Percentiles rank a stretch among this genome's conserved stretches.
phyloP scores from a whole-genome alignment of 2,888 invertebrate species.

The Alitta virens region DNA sequence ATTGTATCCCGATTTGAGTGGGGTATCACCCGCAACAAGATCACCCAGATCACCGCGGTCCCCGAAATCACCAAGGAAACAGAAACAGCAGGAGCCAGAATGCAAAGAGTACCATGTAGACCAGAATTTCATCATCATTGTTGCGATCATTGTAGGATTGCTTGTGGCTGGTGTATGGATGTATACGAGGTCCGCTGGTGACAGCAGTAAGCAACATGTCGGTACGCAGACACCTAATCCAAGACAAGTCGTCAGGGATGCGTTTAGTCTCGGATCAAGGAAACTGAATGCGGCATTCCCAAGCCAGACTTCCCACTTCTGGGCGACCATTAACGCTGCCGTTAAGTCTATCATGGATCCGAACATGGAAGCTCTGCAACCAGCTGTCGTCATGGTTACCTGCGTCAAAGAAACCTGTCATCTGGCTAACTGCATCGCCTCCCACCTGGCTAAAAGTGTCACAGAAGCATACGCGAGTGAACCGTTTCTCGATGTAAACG shows the following conservation, averaged over 20 bases:
- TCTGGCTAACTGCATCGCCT: conserved; percentile 11
- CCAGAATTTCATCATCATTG: neutral
- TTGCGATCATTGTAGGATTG: neutral
- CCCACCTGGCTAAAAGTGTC: conserved; percentile 4
- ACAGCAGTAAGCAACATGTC: neutral
- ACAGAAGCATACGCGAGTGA: conserved; percentile 1
- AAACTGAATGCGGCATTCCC: conserved; percentile 11
- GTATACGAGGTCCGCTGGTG: neutral
- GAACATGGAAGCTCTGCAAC: conserved; percentile 5
- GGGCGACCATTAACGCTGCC: conserved; percentile 16
- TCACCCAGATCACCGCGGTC: too few species aligned
- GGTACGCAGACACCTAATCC: neutral
- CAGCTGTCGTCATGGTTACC: conserved; percentile 13
- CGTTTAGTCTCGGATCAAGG: neutral
- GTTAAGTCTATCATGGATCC: conserved; percentile 6
- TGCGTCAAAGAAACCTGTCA: neutral
- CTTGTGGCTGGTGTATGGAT: neutral
- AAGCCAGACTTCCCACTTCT: conserved; percentile 8
- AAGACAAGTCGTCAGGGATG: neutral
- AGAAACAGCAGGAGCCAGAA: neutral
- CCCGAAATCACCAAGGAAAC: too few species aligned
- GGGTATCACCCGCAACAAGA: too few species aligned
- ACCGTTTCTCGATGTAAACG: neutral
- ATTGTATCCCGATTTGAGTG: too few species aligned
- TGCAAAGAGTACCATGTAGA: neutral